Conservation (phyloP, 2,797 vertebrate genomes). For the Mormyrops boulengeri region DNA sequence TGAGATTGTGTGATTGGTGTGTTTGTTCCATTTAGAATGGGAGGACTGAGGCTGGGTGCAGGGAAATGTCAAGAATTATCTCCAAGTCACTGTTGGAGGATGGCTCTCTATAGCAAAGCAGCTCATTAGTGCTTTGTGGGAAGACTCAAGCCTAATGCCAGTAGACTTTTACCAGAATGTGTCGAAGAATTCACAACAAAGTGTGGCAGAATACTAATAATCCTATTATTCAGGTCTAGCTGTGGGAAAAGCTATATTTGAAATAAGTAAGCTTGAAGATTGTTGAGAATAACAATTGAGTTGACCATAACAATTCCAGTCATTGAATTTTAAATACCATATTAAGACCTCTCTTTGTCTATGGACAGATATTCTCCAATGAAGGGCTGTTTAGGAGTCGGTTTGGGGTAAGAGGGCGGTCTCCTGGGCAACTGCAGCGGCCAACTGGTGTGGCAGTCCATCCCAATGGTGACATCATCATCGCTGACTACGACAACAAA, state of each 20-base stretch:
- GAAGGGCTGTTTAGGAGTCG: slow-evolving; percentile 92
- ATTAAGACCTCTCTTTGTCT: neutral
- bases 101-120: neutral
- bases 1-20: neutral
- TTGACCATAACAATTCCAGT: neutral
- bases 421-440: slow-evolving; percentile 88
- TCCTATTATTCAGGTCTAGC: neutral
- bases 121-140: neutral
- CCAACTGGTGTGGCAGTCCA: slow-evolving; percentile 95
- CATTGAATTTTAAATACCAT: neutral
- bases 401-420: slow-evolving; percentile 87
- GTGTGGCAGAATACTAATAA: neutral
- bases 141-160: neutral
- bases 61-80: neutral
- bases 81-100: neutral
- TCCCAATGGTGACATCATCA: slow-evolving; percentile 91
- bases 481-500: slow-evolving; percentile 97
- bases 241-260: neutral
- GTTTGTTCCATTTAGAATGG: neutral
- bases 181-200: neutral
- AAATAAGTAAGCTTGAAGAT: neutral
- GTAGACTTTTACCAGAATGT: neutral
- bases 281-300: neutral
- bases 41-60: neutral
- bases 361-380: slow-evolving; percentile 83